A percentile compares a stretch with the other conserved stretches of the same genome.
Conservation (phyloP, 2,113 vertebrate genomes). For the Triplophysa rosa region DNA sequence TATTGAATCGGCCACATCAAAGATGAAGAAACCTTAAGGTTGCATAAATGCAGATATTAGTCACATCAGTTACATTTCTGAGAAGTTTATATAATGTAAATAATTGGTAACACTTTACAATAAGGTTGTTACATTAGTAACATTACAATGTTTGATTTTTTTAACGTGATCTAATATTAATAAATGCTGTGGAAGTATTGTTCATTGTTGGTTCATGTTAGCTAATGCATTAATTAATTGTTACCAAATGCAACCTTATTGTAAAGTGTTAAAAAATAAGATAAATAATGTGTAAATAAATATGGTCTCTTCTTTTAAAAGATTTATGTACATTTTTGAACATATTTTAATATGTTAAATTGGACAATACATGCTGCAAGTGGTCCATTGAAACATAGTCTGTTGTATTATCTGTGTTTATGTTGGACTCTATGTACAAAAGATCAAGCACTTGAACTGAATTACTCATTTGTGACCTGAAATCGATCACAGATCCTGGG, state of each 20-base stretch:
- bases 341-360: too few species aligned
- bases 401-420: constrained; percentile 11
- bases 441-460: constrained; percentile 26
- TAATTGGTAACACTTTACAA: not conserved
- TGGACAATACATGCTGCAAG: not conserved
- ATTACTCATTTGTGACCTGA: not conserved
- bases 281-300: not conserved
- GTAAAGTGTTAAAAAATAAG: too few species aligned
- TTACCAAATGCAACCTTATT: too few species aligned
- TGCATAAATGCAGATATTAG: not conserved
- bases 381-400: constrained; percentile 1
- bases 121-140: too few species aligned
- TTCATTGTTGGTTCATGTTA: too few species aligned
- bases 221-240: too few species aligned
- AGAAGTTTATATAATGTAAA: not conserved
- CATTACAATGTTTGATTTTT: too few species aligned
- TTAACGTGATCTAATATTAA: too few species aligned
- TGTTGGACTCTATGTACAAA: not conserved
- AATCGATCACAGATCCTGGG: not conserved
- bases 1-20: not conserved
- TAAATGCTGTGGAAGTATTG: too few species aligned
- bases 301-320: not conserved
- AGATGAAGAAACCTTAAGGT: not conserved
- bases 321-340: too few species aligned
- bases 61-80: not conserved